Percentiles rank a stretch among this genome's conserved stretches.
phyloP scores from a whole-genome alignment of 2,888 invertebrate species.

The Amiota minor region DNA sequence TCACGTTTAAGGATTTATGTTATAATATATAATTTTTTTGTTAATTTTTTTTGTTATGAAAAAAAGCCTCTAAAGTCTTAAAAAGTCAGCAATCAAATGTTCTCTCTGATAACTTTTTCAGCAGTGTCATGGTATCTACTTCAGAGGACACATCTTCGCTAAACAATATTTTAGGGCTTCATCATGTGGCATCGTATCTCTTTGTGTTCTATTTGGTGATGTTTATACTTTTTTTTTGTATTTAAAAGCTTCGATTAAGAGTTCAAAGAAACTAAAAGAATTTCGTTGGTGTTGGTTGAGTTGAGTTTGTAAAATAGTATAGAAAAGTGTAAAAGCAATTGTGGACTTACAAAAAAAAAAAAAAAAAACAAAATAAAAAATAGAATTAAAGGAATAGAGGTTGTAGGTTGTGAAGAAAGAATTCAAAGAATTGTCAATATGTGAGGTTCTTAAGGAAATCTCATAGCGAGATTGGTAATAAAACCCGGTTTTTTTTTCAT shows the following conservation, averaged over 20 bases:
- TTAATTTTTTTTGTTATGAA: background rate
- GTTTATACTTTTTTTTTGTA: too few relatives aligned
- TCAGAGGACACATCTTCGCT: background rate
- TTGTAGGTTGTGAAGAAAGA: too few relatives aligned
- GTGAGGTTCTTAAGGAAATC: slow-evolving; percentile 17
- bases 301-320: background rate
- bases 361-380: too few relatives aligned
- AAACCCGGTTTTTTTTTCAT: slow-evolving; percentile 30
- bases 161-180: slow-evolving; percentile 21
- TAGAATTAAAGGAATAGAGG: too few relatives aligned
- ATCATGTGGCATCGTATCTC: background rate
- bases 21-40: background rate
- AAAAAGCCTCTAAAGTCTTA: background rate
- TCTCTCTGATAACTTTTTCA: background rate
- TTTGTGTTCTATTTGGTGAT: background rate
- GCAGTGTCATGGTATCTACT: background rate
- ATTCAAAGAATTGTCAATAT: background rate
- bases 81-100: background rate
- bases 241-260: background rate
- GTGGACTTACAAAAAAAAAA: too few relatives aligned
- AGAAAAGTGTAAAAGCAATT: too few relatives aligned
- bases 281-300: background rate
- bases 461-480: slow-evolving; percentile 20
- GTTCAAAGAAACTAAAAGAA: background rate
- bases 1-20: background rate